Evolutionary conservation across 2,888 invertebrate genomes (phyloP), one percentile per base, ranked within the genome.

Genomic region (Pheosia gnoma): DNA sequence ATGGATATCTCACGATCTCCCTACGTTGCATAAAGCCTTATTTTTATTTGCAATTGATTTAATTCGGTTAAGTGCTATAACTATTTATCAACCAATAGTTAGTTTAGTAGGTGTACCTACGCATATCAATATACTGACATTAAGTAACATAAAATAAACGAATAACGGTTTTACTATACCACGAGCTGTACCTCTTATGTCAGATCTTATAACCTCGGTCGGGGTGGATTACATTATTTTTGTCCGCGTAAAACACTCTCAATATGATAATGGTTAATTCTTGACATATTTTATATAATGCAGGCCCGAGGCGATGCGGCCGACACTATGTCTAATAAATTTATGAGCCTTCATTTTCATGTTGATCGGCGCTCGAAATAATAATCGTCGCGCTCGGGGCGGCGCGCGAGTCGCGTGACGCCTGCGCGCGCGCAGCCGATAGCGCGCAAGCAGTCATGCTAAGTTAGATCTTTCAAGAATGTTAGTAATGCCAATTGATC

Each of bases 251-350:
- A 84, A 88, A 83, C 83, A 86, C 86, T 88, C 84, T 83, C 81
- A 80, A 85, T 89, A 90, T 86, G 87, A 89, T 93, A 93, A 92
- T 91, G 90, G 85, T 90, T 91, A 88, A 93, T 91, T 92, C 91
- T 89, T 92, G 92, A 93, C 93, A 93, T 91, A 90, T 90, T 90
- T 90, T 88, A 85, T 91, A 88, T 92, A 93, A 93, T 93, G 87
- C 89, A 82, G 81, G 91, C 93, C 91, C 65, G 82, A 71, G 91
- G 93, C 91, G 74, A 83, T 72, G 74, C 76, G 82, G 83, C 93
- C 91, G 92, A 93, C 93, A 92, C 92, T 92, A 90, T 91, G 93
- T 93, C 93, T 93, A 93, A 93, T 93, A 93, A 93, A 93, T 93
- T 93, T 93, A 93, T 91, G 91, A 86, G 83, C 89, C 85, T 90